These are phyloP conservation scores for Romanogobio albipinnatus DNA, from an alignment of 2,113 vertebrate species.

Conservation along the genomic window DNA sequence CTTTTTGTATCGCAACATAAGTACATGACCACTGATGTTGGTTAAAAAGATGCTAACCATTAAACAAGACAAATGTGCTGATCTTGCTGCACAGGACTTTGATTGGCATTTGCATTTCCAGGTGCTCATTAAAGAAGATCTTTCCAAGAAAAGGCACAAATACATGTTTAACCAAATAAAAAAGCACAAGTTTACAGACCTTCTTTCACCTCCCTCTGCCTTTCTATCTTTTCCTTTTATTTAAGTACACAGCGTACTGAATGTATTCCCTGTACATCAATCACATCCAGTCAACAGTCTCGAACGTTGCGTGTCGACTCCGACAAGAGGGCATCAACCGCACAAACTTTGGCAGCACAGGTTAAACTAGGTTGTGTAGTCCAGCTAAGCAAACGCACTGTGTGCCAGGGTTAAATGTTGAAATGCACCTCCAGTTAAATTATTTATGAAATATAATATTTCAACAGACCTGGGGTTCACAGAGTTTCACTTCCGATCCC, in stretches of 20 bases:
- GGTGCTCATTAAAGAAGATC: neutral
- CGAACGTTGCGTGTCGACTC: neutral
- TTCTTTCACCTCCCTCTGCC: neutral
- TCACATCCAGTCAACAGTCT: neutral
- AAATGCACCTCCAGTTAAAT: neutral
- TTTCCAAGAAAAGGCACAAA: neutral
- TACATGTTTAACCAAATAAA: conserved; percentile 1
- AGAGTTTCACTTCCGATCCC: conserved; percentile 7
- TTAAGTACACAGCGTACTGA: conserved; percentile 43
- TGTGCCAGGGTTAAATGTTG: conserved; percentile 17
- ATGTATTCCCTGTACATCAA: neutral
- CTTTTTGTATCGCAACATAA: neutral
- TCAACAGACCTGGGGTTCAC: neutral
- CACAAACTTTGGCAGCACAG: conserved; percentile 34
- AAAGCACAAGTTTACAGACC: neutral
- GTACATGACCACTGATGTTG: neutral
- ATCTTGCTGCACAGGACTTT: neutral
- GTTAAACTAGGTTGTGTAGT: conserved; percentile 8
- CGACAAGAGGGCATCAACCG: conserved; percentile 30
- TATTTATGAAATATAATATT: conserved; percentile 5
- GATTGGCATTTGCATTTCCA: neutral
- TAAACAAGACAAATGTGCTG: neutral
- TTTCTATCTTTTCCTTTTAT: conserved; percentile 12
- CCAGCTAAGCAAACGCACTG: conserved; percentile 11
- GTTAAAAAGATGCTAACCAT: neutral